Base-by-base conservation (phyloP, 2,113 vertebrate genomes). In the Nansenia antarctica region DNA sequence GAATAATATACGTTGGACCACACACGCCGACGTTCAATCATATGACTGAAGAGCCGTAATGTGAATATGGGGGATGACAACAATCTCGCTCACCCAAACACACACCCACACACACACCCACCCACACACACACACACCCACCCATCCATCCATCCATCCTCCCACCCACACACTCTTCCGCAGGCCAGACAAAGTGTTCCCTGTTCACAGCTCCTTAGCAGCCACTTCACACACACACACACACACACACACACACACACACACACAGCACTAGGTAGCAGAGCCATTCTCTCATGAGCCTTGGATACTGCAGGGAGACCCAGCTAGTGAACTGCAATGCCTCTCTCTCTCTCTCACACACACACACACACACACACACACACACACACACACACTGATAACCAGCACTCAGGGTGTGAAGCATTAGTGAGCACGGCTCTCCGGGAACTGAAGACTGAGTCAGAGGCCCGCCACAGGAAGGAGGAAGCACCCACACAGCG, bases 221-320 rank as follows among this genome's bases (percentile, higher is more conserved):
- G 93, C 92, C 92, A 91, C 91, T 93, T 89, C 90, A 92, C 92
- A 92, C n/a, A n/a, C n/a, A n/a, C n/a, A n/a, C n/a, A n/a, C n/a
- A n/a, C n/a, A n/a, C n/a, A n/a, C n/a, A n/a, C 90, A 92, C 92
- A 92, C n/a, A n/a, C n/a, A n/a, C n/a, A n/a, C n/a, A n/a, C n/a
- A n/a, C n/a, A n/a, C 90, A 2, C 82, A 79, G 79, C 74, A 69
- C 84, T 87, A 89, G 86, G 90, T 86, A 83, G 85, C 83, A 22
- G 82, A 26, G 15, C 55, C 30, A 32, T 58, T 9, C 27, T 58
- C 27, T 58, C 7, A 11, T 62, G n/a, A 39, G 29, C 55, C 55
- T 58, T 9, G 9, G 30, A 32, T 32, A 60, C 31, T 32, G 62
- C 69, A 69, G 32, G 62, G 70, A 62, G 54, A 39, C 26, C 31